Base-by-base conservation (phyloP, 2,888 invertebrate species). In the Plusia festucae region DNA sequence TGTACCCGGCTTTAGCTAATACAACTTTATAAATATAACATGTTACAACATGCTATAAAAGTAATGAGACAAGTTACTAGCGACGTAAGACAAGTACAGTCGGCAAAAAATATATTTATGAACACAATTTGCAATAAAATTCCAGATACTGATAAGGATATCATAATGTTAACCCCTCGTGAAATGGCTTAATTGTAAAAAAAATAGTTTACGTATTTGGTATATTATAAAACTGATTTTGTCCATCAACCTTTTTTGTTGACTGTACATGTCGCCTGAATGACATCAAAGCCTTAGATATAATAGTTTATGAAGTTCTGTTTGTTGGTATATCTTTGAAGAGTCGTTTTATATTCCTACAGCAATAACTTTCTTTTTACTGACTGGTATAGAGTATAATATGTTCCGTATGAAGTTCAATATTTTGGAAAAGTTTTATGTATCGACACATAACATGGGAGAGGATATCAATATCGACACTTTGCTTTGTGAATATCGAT, bases 221-320 rank as follows among this genome's bases (percentile, higher is more conserved):
- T n/a, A n/a, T n/a, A n/a, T n/a, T n/a, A n/a, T n/a, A n/a, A n/a
- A n/a, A n/a, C n/a, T n/a, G n/a, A n/a, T n/a, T n/a, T n/a, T n/a
- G n/a, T n/a, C n/a, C n/a, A n/a, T n/a, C n/a, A n/a, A n/a, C n/a
- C n/a, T n/a, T n/a, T n/a, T n/a, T n/a, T n/a, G n/a, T n/a, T n/a
- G n/a, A n/a, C n/a, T n/a, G n/a, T n/a, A 49, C 46, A 9, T 49
- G 53, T 30, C 27, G 32, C 53, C 22, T 60, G 27, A 55, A 58
- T 46, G 63, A 63, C 55, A 67, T 76, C 58, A 70, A 65, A 61
- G 65, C 49, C 60, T 20, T n/a, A 64, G 32, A 46, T 65, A 65
- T 58, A 16, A 40, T 40, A 54, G 40, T 73, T n/a, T 68, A 60
- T 16, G 53, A 53, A 56, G 16, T 54, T 44, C 44, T 18, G 15